Conservation (phyloP, 2,113 vertebrate species). For the Brevimyrus niger region DNA sequence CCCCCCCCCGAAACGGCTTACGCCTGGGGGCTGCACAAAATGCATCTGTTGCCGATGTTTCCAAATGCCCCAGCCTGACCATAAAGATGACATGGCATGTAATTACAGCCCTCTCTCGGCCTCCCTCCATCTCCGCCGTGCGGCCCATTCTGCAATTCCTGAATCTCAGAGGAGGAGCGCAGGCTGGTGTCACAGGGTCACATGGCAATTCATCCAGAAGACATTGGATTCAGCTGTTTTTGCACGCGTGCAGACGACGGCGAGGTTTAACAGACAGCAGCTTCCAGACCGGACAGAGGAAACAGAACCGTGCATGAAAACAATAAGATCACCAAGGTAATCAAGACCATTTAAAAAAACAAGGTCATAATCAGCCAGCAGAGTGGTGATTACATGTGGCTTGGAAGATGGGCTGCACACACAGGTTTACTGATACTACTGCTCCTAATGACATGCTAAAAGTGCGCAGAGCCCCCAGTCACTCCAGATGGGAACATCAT, state of each 20-base stretch:
- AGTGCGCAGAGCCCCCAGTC: background rate
- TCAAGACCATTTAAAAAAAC: background rate
- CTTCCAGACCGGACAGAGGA: background rate
- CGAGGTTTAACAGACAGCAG: background rate
- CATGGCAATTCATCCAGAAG: background rate
- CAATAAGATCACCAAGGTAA: background rate
- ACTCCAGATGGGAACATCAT: background rate
- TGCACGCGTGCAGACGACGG: background rate
- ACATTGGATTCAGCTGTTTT: background rate
- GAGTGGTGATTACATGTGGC: background rate
- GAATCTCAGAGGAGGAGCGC: background rate
- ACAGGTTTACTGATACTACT: background rate
- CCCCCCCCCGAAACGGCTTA: background rate
- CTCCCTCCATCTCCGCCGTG: background rate
- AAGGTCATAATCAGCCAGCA: background rate
- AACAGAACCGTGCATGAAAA: background rate
- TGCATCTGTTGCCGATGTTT: background rate
- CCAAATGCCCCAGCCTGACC: background rate
- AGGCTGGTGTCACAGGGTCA: background rate
- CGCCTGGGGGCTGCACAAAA: background rate
- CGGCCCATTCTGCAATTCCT: background rate
- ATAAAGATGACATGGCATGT: conserved; percentile 2
- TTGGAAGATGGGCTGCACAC: background rate
- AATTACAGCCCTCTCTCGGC: background rate
- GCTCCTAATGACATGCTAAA: background rate